Base-by-base conservation (phyloP, 2,888 invertebrate species). In the Salpingus planirostris region DNA sequence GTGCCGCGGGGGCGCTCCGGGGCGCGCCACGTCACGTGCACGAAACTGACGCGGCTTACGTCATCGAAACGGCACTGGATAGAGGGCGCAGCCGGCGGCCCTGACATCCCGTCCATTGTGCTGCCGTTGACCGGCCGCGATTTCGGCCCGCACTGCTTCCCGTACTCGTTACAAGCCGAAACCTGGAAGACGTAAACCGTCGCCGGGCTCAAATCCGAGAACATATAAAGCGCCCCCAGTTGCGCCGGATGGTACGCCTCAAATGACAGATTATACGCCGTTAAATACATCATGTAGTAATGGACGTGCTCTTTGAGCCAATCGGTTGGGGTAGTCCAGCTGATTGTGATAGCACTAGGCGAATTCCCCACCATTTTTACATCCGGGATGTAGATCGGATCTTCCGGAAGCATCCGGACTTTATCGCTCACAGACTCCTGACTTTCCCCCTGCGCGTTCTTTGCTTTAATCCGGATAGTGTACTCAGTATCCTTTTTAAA, bases 141-240 rank as follows among this genome's bases (percentile, higher is more conserved):
- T 80, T 82, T 84, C 7, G 77, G 71, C 1, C 88, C 86, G 56
- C 90, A 91, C 22, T 70, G 65, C 44, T 73, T 71, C 0, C 81
- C 82, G 50, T 78, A 80, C 46, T 86, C 80, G 34, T 82, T 87
- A 54, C 91, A 89, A 1, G 90, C 86, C 15, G 80, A 70, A 1
- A 83, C 83, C 70, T 78, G 77, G 57, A 90, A 88, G 40, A 76
- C 71, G 51, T 90, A 90, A 14, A 77, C 80, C 15, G 84, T 87
- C 10, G 85, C 83, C 0, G 89, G 81, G 46, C 79, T 73, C 29
- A 90, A 65, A 55, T 80, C 75, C 21, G 72, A 73, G 56, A 90
- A 89, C 73, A 88, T 81, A 48, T 85, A 87, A 1, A 82, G 75
- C 33, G 78, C 67, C 47, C 80, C 79, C 13, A 71, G 67, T 1